Base-by-base conservation (phyloP, 1,140 invertebrate species). In the Pseudomyrmex cubaensis region DNA sequence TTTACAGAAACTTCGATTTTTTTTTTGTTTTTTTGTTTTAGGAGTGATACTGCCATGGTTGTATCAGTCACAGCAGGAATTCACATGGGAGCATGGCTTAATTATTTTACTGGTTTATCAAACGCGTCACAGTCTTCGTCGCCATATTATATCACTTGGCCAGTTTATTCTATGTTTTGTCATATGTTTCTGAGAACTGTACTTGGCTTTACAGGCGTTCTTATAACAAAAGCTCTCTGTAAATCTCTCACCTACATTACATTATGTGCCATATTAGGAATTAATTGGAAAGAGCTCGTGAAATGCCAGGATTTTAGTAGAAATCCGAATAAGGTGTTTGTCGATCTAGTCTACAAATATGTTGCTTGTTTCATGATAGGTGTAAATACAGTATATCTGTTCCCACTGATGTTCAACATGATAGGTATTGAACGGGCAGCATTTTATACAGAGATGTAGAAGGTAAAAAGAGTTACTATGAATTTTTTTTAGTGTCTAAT, bases 21-120 rank as follows among this genome's bases (percentile, higher is more conserved):
- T 74, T 20, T 15, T 54, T 61, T 13, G 2, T 13, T 52, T 13
- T 52, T 54, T 17, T 54, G 46, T 95, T 95, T 35, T 92, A 98
- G 98, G 91, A 97, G 97, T 44, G 98, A 99, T 92, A 98, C 98
- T 1, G 96, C 97, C 9, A 96, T 98, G 94, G 97, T 98, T 70
- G 94, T 98, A 62, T 97, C 96, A 25, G 97, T 98, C 8, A 96
- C 96, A 82, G 96, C 96, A n/a, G 98, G 98, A 56, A 94, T 98
- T 67, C 95, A 97, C 63, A 93, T 96, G 9, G 98, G 97, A n/a
- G 95, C 97, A 2, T 98, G 98, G 97, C 93, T 97, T 5, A 98
- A 98, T 94, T 98, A 96, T 92, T 97, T 97, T 91, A 95, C 96
- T 17, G 97, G 97, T 44, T 94, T 96, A 78, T 96, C 97, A 94